Conservation (phyloP, 2,797 vertebrate genomes). For the Eulemur coronatus region DNA sequence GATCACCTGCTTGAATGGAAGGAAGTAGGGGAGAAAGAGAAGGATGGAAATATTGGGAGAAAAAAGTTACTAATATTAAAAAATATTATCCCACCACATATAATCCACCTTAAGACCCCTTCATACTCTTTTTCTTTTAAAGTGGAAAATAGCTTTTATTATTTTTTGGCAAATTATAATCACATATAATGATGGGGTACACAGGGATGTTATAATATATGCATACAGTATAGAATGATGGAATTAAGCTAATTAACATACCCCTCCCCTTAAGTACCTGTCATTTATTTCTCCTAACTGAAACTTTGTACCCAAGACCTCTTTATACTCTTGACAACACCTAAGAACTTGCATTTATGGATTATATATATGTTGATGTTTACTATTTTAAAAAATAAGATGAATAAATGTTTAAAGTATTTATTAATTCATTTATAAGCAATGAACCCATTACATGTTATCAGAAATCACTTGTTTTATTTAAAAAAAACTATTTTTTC, state of each 20-base stretch:
- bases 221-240: background rate
- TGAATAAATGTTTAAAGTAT: background rate
- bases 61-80: background rate
- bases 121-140: background rate
- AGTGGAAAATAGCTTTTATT: background rate
- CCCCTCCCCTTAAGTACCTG: background rate
- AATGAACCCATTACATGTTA: background rate
- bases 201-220: background rate
- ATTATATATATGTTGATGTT: background rate
- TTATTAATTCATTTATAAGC: background rate
- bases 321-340: background rate
- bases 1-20: background rate
- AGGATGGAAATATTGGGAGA: background rate
- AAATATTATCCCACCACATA: background rate
- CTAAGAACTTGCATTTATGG: background rate
- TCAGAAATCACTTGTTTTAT: background rate
- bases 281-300: background rate
- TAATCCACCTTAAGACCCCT: background rate
- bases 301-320: background rate
- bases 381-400: slow-evolving; percentile 29
- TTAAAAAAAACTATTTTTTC: background rate
- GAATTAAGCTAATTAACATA: background rate
- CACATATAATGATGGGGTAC: background rate
- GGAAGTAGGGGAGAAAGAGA: background rate
- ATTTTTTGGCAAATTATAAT: background rate